Conservation (phyloP, 2,888 invertebrate species). For the Epinotia ramella region DNA sequence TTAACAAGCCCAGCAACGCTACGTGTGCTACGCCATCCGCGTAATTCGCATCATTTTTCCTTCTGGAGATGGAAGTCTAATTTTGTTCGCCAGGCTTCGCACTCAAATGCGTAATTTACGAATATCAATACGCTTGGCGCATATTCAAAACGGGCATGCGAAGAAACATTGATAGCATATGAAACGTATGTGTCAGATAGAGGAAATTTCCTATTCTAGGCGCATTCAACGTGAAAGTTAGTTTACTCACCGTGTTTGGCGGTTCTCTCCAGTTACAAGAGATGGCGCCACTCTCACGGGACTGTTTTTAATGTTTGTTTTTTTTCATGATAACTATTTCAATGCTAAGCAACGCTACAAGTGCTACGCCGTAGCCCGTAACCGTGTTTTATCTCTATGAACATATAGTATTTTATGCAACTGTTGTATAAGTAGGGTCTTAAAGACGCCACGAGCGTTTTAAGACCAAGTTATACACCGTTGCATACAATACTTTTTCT, state of each 20-base stretch:
- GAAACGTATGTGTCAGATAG: no score
- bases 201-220: neutral
- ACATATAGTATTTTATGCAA: no score
- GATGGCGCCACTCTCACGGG: constrained; percentile 10
- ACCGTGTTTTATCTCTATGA: neutral
- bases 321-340: neutral
- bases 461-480: no score
- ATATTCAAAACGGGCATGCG: neutral
- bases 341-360: neutral
- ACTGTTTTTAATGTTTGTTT: neutral
- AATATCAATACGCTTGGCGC: neutral
- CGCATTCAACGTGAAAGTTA: neutral
- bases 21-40: no score
- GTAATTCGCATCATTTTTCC: neutral
- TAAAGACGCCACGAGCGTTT: no score
- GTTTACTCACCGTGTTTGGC: neutral
- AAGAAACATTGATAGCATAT: neutral
- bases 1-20: neutral
- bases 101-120: neutral
- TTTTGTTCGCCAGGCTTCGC: neutral
- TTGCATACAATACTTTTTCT: no score
- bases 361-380: neutral
- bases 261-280: constrained; percentile 12
- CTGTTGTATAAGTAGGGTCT: no score
- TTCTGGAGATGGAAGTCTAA: neutral